These are phyloP conservation scores for Garra rufa DNA, from an alignment of 2,113 vertebrate species.

Conservation along the genomic window DNA sequence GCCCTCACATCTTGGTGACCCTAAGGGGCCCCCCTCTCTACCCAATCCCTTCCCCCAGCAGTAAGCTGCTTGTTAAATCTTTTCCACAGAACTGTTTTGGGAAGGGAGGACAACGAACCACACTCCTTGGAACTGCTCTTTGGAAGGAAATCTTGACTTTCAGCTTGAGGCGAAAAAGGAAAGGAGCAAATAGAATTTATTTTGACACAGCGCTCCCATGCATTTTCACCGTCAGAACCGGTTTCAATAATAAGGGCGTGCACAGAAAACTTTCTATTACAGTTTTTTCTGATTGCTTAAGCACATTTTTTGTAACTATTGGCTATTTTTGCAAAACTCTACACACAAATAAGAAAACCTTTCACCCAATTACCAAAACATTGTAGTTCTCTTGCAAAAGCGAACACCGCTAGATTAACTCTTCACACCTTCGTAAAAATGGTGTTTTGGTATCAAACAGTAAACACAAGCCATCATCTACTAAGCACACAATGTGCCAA, in stretches of 20 bases:
- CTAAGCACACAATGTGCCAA: no score
- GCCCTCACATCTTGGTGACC: constrained; percentile 60
- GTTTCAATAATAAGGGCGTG: background rate
- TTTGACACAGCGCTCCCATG: constrained; percentile 2
- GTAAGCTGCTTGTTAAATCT: constrained; percentile 60
- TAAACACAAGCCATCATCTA: no score
- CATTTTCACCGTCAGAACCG: background rate
- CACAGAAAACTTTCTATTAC: background rate
- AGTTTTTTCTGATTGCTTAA: no score
- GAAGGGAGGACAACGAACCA: constrained; percentile 47
- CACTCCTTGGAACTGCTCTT: constrained; percentile 11
- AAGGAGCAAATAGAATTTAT: constrained; percentile 7
- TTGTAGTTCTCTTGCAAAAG: no score
- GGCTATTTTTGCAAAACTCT: no score
- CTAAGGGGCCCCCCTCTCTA: constrained; percentile 65
- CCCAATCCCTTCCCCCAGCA: constrained; percentile 62
- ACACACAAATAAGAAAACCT: no score
- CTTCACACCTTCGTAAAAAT: no score
- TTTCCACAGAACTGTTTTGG: constrained; percentile 63
- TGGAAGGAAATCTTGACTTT: constrained; percentile 44
- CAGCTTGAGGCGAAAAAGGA: constrained; percentile 8
- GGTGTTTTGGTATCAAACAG: no score
- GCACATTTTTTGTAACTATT: no score
- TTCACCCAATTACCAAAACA: no score
- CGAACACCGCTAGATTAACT: no score